phyloP scores from a whole-genome alignment of 2,113 vertebrate species.

The Semnornis frantzii region DNA sequence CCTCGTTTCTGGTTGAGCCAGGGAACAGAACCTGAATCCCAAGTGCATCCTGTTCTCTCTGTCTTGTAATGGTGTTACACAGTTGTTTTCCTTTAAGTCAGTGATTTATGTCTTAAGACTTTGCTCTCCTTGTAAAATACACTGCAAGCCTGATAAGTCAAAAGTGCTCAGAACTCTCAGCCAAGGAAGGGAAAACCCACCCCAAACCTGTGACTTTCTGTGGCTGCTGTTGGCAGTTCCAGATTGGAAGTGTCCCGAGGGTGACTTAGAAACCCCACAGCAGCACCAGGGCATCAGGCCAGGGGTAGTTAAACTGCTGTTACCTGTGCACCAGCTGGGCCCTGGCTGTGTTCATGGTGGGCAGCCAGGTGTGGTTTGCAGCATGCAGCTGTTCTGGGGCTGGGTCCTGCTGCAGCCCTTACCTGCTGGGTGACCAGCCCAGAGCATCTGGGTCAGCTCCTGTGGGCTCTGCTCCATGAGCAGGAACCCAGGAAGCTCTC shows the following conservation, averaged over 20 bases:
- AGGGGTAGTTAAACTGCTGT: conserved; percentile 21
- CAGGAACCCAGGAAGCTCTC: background rate
- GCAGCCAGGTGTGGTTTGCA: conserved; percentile 30
- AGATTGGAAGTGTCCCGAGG: conserved; percentile 3
- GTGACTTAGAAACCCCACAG: conserved; percentile 46
- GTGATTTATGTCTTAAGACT: conserved; percentile 57
- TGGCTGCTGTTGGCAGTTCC: conserved; percentile 34
- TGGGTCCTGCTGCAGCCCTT: background rate
- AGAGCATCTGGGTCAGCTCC: conserved; percentile 23
- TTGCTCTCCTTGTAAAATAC: conserved; percentile 56
- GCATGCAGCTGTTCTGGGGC: conserved; percentile 5
- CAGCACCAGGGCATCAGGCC: conserved; percentile 31
- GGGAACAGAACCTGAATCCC: conserved; percentile 53
- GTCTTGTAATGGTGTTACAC: conserved; percentile 62
- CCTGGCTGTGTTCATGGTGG: background rate
- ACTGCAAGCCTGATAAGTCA: conserved; percentile 24
- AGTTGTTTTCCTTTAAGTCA: conserved; percentile 67
- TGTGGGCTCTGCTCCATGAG: background rate
- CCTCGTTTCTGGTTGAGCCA: conserved; percentile 43
- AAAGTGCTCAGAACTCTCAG: conserved; percentile 48
- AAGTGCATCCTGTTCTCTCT: conserved; percentile 63
- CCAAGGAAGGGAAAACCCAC: background rate
- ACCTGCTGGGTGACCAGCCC: background rate
- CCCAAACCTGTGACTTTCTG: background rate
- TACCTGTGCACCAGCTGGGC: conserved; percentile 8